Evolutionary conservation across 1,140 invertebrate genomes (phyloP), one percentile per base, ranked within the genome.

Genomic region (Coelopa frigida): DNA sequence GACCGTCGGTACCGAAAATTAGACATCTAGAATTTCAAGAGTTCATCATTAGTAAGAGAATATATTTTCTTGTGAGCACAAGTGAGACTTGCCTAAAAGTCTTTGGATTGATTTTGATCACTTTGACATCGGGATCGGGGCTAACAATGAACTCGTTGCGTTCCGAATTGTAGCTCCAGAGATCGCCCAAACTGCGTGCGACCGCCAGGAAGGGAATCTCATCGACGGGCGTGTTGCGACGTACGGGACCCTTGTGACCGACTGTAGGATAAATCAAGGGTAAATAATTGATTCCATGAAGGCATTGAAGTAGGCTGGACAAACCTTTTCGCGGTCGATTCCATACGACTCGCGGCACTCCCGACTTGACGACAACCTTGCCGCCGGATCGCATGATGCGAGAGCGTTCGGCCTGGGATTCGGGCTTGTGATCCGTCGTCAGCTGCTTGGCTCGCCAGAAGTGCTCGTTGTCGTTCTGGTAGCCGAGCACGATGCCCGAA

Each of bases 181-280:
- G 75, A 73, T 98, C 94, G 49, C 94, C 94, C 48, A 98, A 71
- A 22, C 92, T 93, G 53, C 94, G 78, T 8, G 94, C 93, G 22
- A 98, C 93, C 32, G 94, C 94, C 38, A 98, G 72, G 67, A 98
- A 98, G 1, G 94, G 94, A 57, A 98, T 95, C 70, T 92, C 88
- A 69, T 97, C 94, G 56, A 94, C 89, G 0, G 80, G 81, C 2
- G 89, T 91, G 1, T 85, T 87, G 45, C 86, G 78, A 21, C 84
- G 73, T 35, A 92, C 85, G 12, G 89, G 89, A 12, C 89, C 89
- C 59, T 81, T 78, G 53, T 70, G 64, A 40, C 56, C 31, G 1
- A 58, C 48, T 49, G n/a, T 8, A 35, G 27, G 18, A 20, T 12
- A 10, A 24, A 48, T 31, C 12, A 37, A 23, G 49, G 20, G 26